Conservation (phyloP, 2,888 invertebrate species). For the Plagiodera versicolora region DNA sequence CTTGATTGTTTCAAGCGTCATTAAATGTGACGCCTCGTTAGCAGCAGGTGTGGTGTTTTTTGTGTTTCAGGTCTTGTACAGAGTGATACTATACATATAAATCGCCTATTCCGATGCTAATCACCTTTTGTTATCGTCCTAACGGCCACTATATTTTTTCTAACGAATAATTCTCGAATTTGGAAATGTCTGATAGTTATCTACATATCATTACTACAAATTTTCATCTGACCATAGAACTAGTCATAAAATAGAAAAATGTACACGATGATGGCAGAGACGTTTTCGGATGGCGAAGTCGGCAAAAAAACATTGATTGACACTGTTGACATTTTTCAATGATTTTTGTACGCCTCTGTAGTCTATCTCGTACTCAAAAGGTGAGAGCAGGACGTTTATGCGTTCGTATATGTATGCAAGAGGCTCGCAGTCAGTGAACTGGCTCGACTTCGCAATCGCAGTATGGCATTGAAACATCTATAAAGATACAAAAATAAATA, state of each 20-base stretch:
- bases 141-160: background rate
- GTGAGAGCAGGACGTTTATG: background rate
- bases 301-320: no score
- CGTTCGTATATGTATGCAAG: background rate
- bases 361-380: background rate
- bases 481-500: conserved; percentile 34
- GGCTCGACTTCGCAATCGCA: conserved; percentile 32
- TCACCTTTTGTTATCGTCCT: background rate
- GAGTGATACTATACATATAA: conserved; percentile 1
- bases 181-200: background rate
- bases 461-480: conserved; percentile 33
- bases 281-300: no score
- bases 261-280: no score
- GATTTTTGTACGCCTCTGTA: background rate
- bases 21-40: conserved; percentile 14
- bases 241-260: no score
- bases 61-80: background rate
- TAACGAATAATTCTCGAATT: background rate
- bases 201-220: background rate
- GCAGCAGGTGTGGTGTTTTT: conserved; percentile 7
- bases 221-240: background rate
- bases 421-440: conserved; percentile 31
- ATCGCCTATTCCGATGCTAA: background rate
- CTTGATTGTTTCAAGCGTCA: conserved; percentile 14
- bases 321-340: no score